Evolutionary conservation across 2,888 invertebrate species (phyloP).

Genomic region (Dermolepida albohirtum): DNA sequence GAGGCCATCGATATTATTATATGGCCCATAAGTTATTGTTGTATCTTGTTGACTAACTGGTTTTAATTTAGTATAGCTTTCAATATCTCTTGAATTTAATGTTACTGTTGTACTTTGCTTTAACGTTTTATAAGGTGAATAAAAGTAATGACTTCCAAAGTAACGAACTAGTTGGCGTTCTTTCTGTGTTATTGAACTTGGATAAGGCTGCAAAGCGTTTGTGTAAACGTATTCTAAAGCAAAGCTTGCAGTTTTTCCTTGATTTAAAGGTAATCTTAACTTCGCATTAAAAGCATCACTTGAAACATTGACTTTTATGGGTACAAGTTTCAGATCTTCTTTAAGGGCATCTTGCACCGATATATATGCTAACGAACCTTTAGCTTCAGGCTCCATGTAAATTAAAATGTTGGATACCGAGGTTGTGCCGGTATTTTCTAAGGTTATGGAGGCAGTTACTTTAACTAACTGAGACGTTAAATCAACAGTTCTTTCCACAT

Average conservation of each 20-base stretch:
- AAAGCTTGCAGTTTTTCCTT: slow-evolving; percentile 71
- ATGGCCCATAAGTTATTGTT: slow-evolving; percentile 90
- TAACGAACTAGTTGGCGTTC: slow-evolving; percentile 95
- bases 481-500: slow-evolving; percentile 89
- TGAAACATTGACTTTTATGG: slow-evolving; percentile 64
- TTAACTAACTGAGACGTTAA: slow-evolving; percentile 90
- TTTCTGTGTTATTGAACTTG: slow-evolving; percentile 88
- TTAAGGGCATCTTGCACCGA: slow-evolving; percentile 75
- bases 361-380: slow-evolving; percentile 78
- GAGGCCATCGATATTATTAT: slow-evolving; percentile 76
- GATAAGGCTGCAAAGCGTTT: slow-evolving; percentile 84
- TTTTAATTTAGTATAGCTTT: slow-evolving; percentile 84
- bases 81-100: slow-evolving; percentile 82
- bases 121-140: slow-evolving; percentile 82
- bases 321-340: slow-evolving; percentile 67
- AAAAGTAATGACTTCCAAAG: slow-evolving; percentile 85
- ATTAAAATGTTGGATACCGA: slow-evolving; percentile 78
- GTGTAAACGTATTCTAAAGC: slow-evolving; percentile 81
- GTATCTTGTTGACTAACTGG: slow-evolving; percentile 84
- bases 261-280: slow-evolving; percentile 71
- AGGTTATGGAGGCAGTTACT: slow-evolving; percentile 80
- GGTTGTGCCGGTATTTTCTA: slow-evolving; percentile 85
- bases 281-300: slow-evolving; percentile 58
- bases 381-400: slow-evolving; percentile 74
- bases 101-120: slow-evolving; percentile 86